A percentile compares a stretch with the other conserved stretches of the same genome.
Evolutionary conservation across 2,888 invertebrate genomes (phyloP).

Genomic region (Patella depressa): DNA sequence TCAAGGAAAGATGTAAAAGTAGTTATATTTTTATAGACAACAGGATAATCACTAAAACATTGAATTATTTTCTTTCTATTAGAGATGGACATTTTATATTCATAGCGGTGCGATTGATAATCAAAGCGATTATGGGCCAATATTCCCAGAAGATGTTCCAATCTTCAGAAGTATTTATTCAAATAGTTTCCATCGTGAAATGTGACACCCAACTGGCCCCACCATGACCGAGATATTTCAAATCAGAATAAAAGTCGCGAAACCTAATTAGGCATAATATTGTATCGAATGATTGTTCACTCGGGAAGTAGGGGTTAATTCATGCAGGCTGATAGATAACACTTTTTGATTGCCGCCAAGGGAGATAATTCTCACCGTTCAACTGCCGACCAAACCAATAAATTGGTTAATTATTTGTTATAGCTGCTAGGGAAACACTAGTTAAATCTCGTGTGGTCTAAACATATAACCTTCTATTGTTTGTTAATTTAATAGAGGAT

Average conservation of each 20-base stretch:
- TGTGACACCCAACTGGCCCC: conserved; percentile 3
- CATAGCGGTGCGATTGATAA: no score
- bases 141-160: no score
- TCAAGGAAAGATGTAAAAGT: no score
- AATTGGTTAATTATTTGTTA: conserved; percentile 5
- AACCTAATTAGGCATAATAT: background rate
- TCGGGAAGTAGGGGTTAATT: background rate
- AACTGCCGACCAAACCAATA: background rate
- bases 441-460: background rate
- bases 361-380: background rate
- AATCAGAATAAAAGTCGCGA: background rate
- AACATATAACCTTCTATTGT: background rate
- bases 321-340: background rate
- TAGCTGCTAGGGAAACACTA: background rate
- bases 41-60: no score
- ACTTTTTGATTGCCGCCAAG: background rate
- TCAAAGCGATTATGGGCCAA: no score
- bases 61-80: no score
- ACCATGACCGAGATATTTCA: conserved; percentile 7
- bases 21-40: no score
- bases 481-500: conserved; percentile 3
- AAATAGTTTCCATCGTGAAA: background rate
- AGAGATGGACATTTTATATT: no score
- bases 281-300: conserved; percentile 1
- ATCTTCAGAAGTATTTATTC: background rate